A percentile compares a stretch with the other conserved stretches of the same genome.
Conservation (phyloP, 2,113 vertebrate species). For the Limnothrissa miodon region DNA sequence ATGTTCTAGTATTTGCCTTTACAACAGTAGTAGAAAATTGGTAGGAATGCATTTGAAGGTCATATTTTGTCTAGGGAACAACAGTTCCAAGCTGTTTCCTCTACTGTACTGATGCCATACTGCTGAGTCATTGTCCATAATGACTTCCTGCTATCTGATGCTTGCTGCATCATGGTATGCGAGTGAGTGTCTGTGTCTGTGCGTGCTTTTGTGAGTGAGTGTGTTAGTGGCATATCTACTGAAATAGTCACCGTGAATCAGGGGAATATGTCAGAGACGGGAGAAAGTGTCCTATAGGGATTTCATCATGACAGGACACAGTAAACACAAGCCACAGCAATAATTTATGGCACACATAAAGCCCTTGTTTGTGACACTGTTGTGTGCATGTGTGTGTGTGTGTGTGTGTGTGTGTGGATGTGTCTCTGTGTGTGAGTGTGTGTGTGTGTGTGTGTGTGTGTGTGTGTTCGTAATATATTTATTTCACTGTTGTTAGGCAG, state of each 20-base stretch:
- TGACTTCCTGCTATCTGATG: background rate
- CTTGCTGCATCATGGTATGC: background rate
- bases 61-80: background rate
- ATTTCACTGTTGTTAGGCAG: conserved; percentile 24
- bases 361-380: no score
- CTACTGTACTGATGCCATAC: background rate
- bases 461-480: conserved; percentile 11
- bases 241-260: background rate
- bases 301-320: background rate
- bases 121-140: background rate
- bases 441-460: background rate
- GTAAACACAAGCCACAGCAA: background rate
- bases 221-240: background rate
- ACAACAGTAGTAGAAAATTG: background rate
- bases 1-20: background rate
- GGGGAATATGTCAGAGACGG: background rate
- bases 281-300: background rate
- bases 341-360: background rate
- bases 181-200: no score
- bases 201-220: background rate
- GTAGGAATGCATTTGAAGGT: background rate
- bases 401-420: no score
- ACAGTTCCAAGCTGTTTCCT: background rate
- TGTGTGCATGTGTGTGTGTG: no score
- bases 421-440: background rate